These are phyloP conservation scores for Tetramorium simillimum DNA, from an alignment of 1,140 invertebrate genomes.

Conservation along the genomic window DNA sequence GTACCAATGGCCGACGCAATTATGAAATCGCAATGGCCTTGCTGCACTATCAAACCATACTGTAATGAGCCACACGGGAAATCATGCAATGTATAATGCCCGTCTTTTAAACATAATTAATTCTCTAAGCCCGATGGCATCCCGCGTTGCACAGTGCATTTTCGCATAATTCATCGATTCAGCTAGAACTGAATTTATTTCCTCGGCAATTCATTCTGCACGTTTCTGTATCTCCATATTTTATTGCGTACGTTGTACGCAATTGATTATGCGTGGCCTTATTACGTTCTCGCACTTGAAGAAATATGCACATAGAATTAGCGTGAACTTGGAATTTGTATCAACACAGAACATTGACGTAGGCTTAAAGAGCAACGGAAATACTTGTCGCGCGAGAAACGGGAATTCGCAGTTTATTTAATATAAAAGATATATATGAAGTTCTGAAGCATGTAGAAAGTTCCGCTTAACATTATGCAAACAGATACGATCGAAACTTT, in stretches of 20 bases:
- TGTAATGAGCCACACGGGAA: conserved; percentile 44
- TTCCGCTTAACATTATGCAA: conserved; percentile 41
- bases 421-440: conserved; percentile 17
- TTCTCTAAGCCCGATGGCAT: background rate
- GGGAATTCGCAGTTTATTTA: conserved; percentile 33
- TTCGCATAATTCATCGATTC: conserved; percentile 14
- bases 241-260: background rate
- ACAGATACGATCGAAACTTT: conserved; percentile 41
- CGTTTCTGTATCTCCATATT: background rate
- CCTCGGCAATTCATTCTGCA: background rate
- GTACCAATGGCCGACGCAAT: conserved; percentile 7
- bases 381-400: background rate
- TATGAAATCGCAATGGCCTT: conserved; percentile 36
- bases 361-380: background rate
- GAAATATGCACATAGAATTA: background rate
- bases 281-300: background rate
- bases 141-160: background rate
- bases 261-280: background rate
- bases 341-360: background rate
- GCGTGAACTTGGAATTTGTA: background rate
- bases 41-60: conserved; percentile 13
- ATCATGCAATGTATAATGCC: conserved; percentile 43
- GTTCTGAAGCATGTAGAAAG: conserved; percentile 6
- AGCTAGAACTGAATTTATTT: conserved; percentile 2
- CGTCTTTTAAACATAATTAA: conserved; percentile 25